Percentiles rank a stretch among this genome's conserved stretches.
phyloP scores from a whole-genome alignment of 2,797 vertebrate genomes.

The Myotis findleyi region DNA sequence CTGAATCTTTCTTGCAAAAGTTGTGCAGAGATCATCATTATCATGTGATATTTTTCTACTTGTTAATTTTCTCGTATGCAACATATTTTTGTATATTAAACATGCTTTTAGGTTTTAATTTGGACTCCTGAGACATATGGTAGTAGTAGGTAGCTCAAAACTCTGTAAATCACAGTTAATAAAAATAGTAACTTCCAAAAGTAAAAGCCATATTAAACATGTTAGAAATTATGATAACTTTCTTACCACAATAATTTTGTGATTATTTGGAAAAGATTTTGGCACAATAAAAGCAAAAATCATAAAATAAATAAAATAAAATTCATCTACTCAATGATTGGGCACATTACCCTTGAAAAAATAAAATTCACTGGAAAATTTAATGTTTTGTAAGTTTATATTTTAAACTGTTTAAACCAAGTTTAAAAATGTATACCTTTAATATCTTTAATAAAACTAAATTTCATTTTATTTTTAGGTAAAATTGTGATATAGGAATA shows the following conservation, averaged over 20 bases:
- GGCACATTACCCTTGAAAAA: not conserved
- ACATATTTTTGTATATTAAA: not conserved
- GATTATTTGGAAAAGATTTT: not conserved
- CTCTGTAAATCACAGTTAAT: not conserved
- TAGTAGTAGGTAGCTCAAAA: not conserved
- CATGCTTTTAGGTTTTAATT: not conserved
- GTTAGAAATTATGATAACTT: not conserved
- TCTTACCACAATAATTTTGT: slow-evolving; percentile 7
- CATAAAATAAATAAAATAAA: slow-evolving; percentile 49
- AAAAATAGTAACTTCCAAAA: slow-evolving; percentile 16
- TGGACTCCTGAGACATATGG: not conserved
- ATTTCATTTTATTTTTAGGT: slow-evolving; percentile 65
- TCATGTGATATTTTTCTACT: not conserved
- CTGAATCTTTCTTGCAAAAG: not conserved
- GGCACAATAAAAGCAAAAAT: slow-evolving; percentile 40
- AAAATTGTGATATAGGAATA: slow-evolving; percentile 37
- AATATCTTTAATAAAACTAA: slow-evolving; percentile 29
- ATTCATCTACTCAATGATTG: not conserved
- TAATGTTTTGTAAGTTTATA: slow-evolving; percentile 3
- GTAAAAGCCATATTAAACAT: not conserved
- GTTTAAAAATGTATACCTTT: not conserved
- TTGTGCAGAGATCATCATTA: not conserved
- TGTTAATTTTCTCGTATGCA: not conserved
- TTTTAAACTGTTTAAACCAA: slow-evolving; percentile 23
- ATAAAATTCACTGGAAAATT: not conserved